Conservation (phyloP, 2,113 vertebrate genomes). For the Micronisus gabar region DNA sequence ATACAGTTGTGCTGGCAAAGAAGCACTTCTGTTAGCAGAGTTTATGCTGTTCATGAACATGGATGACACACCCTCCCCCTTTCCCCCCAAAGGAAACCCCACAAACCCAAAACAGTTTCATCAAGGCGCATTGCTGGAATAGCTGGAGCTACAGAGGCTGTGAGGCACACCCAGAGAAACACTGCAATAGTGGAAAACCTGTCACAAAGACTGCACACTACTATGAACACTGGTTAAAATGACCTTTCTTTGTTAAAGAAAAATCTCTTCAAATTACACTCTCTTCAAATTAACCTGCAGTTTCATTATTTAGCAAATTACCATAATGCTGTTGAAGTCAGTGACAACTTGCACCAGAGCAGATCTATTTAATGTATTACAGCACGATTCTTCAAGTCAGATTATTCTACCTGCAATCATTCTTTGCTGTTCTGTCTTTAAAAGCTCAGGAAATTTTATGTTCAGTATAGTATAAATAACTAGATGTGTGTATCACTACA, state of each 20-base stretch:
- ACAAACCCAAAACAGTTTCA: not conserved
- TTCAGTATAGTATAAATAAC: not conserved
- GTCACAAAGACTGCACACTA: not conserved
- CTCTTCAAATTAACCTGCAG: not conserved
- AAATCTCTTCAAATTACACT: not conserved
- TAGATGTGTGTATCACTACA: not conserved
- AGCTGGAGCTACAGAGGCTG: not conserved
- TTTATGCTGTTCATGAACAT: not conserved
- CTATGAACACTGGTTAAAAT: not conserved
- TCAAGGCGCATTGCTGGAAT: not conserved
- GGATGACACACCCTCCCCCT: not conserved
- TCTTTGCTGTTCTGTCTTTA: not conserved
- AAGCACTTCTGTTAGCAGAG: not conserved
- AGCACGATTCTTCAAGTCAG: not conserved
- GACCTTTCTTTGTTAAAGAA: not conserved
- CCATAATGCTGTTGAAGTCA: not conserved
- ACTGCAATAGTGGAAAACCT: not conserved
- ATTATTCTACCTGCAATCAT: not conserved
- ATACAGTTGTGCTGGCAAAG: not conserved
- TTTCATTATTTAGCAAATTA: not conserved
- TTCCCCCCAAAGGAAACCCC: not conserved
- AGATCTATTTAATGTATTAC: not conserved
- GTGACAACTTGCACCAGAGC: not conserved
- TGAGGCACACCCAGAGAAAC: not conserved
- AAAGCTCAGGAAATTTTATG: not conserved